phyloP scores from a whole-genome alignment of 2,888 invertebrate genomes.

The Drosophila anomalipes region DNA sequence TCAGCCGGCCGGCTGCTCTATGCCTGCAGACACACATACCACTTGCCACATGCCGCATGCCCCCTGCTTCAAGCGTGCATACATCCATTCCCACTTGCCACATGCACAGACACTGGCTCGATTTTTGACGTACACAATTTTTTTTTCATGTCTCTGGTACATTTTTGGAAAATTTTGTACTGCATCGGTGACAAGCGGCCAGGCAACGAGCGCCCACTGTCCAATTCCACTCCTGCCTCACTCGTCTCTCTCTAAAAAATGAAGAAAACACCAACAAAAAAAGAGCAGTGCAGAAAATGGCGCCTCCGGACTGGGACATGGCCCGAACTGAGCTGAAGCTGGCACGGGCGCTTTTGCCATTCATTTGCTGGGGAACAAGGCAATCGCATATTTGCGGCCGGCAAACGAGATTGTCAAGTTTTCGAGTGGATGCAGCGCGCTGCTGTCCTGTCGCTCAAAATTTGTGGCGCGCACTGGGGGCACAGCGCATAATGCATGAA shows the following conservation, averaged over 20 bases:
- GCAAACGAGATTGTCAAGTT: conserved; percentile 79
- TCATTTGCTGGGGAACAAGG: conserved; percentile 78
- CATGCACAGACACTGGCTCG: conserved; percentile 37
- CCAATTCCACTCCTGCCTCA: conserved; percentile 12
- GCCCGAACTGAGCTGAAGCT: conserved; percentile 12
- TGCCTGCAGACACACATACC: conserved; percentile 29
- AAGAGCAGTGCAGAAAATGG: conserved; percentile 63
- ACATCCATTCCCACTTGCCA: conserved; percentile 26
- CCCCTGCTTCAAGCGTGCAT: conserved; percentile 16
- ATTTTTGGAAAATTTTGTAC: conserved; percentile 75
- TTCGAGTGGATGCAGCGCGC: conserved; percentile 55
- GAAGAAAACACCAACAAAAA: neutral
- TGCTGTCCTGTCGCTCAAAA: conserved; percentile 40
- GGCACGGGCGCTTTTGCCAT: conserved; percentile 43
- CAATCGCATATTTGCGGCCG: conserved; percentile 78
- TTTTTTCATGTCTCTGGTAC: conserved; percentile 59
- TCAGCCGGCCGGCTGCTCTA: conserved; percentile 2
- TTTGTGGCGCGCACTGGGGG: conserved; percentile 28
- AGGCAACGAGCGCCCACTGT: conserved; percentile 30
- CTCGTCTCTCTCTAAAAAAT: conserved; percentile 2
- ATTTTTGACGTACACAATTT: conserved; percentile 62
- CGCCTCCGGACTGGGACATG: conserved; percentile 42
- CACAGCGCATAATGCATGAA: conserved; percentile 73
- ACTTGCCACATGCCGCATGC: conserved; percentile 25
- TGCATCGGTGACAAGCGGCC: conserved; percentile 54